These are phyloP conservation scores for Brachyhypopomus gauderio DNA, from an alignment of 2,113 vertebrate genomes.

Conservation along the genomic window DNA sequence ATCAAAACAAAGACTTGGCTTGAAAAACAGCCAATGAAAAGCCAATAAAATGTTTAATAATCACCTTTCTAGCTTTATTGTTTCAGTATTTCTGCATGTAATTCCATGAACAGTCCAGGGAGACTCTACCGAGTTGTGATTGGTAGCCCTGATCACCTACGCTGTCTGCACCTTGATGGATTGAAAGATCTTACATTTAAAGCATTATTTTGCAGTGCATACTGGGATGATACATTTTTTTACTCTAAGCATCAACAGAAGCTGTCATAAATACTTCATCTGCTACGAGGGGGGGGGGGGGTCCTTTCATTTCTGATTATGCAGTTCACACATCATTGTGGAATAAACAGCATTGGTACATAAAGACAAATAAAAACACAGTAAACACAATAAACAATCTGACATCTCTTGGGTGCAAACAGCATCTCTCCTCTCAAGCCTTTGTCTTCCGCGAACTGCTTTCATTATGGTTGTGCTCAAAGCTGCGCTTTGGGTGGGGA, in stretches of 20 bases:
- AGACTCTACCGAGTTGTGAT: slow-evolving; percentile 58
- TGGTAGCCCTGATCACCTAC: slow-evolving; percentile 44
- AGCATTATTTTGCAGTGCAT: slow-evolving; percentile 67
- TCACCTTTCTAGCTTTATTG: too few species aligned
- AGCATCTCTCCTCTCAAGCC: slow-evolving; percentile 59
- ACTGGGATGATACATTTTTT: slow-evolving; percentile 65
- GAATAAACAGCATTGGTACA: slow-evolving; percentile 63
- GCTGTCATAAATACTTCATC: slow-evolving; percentile 18
- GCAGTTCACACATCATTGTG: slow-evolving; percentile 43
- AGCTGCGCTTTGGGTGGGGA: slow-evolving; percentile 54
- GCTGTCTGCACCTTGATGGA: slow-evolving; percentile 52
- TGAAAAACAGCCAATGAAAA: too few species aligned
- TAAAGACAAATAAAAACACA: slow-evolving; percentile 55
- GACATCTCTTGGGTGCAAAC: slow-evolving; percentile 60
- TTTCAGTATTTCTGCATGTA: too few species aligned
- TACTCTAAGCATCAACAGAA: slow-evolving; percentile 34
- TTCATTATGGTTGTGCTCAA: slow-evolving; percentile 63
- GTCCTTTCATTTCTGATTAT: slow-evolving; percentile 48
- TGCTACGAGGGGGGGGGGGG: neutral
- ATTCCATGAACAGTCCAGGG: neutral
- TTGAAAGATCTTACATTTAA: slow-evolving; percentile 64
- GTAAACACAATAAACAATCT: slow-evolving; percentile 66
- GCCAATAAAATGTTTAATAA: too few species aligned
- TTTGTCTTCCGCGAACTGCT: slow-evolving; percentile 65
- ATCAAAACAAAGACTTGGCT: too few species aligned